phyloP scores from a whole-genome alignment of 2,797 vertebrate genomes.

The Myotis pilosus region DNA sequence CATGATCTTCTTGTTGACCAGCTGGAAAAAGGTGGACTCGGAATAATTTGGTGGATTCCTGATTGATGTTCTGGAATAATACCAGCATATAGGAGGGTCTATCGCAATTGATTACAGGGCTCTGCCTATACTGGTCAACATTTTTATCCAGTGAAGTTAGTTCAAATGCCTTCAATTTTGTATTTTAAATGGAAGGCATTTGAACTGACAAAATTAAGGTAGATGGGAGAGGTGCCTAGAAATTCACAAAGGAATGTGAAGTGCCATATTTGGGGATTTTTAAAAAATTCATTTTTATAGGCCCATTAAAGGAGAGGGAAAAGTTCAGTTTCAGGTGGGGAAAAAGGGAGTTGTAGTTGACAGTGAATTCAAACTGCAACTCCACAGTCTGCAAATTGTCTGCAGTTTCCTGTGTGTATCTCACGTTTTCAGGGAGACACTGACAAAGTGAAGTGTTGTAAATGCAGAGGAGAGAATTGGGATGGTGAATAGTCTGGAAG shows the following conservation, averaged over 20 bases:
- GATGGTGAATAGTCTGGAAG: not conserved
- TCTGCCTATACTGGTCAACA: not conserved
- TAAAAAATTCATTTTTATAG: not conserved
- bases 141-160: not conserved
- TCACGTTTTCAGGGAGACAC: not conserved
- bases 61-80: not conserved
- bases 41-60: not conserved
- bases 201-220: not conserved
- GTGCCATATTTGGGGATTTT: not conserved
- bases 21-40: not conserved
- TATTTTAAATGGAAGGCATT: not conserved
- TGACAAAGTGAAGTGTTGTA: not conserved
- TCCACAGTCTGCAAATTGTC: not conserved
- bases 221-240: not conserved
- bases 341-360: not conserved
- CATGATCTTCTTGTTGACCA: not conserved
- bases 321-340: not conserved
- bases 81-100: not conserved
- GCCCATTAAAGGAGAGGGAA: not conserved
- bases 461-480: not conserved
- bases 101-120: not conserved
- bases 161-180: not conserved
- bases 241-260: not conserved
- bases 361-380: not conserved
- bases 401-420: not conserved